Evolutionary conservation across 1,140 invertebrate species (phyloP), one percentile per base, ranked within the genome.

Genomic region (Spodoptera litura): DNA sequence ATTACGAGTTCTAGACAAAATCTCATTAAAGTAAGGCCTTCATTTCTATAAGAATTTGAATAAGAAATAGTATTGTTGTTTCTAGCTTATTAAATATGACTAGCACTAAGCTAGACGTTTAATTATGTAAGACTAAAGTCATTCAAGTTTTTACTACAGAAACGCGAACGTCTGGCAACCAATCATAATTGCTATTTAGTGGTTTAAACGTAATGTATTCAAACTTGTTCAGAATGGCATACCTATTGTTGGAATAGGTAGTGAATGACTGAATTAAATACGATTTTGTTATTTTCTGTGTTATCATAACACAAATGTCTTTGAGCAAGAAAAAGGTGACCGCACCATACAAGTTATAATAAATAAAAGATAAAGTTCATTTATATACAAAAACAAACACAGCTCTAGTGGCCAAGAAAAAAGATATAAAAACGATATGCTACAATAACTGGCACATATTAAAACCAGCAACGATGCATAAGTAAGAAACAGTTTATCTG

Each of bases 121-220:
- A 49, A 66, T 66, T 66, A 66, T 49, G 62, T 66, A 49, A 66
- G 15, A 66, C 62, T 49, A 25, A 49, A 49, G 52, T 31, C 66
- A 52, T 53, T 70, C 49, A 52, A 70, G 66, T 53, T 52, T 64
- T 70, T 70, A 70, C 66, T 70, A 9, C 0, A 49, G 25, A 31
- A 53, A 44, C 12, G 49, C 66, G 49, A 52, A 49, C 49, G 25
- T 8, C 49, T 53, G 49, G 5, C 49, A 70, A 6, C 66, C 66
- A 70, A 53, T 70, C 49, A 70, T 49, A 13, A 70, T 52, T 68
- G 51, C 20, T 25, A 31, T 10, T 70, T 70, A 52, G 27, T 27
- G 25, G 51, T 68, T 27, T 53, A 27, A 70, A 70, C 27, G 31
- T 53, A 70, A 70, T 70, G 12, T 68, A 53, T 68, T 68, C 49